Evolutionary conservation across 2,888 invertebrate species (phyloP).

Genomic region (Celastrina argiolus): DNA sequence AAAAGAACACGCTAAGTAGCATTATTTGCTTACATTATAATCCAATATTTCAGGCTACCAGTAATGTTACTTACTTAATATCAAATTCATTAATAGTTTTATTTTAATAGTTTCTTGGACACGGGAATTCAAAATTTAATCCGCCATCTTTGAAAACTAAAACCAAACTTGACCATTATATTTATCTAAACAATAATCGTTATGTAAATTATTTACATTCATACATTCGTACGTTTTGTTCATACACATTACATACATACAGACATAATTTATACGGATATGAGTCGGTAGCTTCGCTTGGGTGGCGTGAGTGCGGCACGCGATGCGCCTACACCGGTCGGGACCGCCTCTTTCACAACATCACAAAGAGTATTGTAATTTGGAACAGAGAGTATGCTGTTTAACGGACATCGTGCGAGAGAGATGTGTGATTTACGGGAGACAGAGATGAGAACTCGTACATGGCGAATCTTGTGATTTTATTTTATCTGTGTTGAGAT

Average conservation of each 20-base stretch:
- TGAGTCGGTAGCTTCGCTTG: conserved; percentile 61
- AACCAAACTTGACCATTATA: background rate
- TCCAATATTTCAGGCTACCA: too few species aligned
- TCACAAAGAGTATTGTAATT: conserved; percentile 46
- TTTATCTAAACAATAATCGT: background rate
- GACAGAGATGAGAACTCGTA: background rate
- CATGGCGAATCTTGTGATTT: too few species aligned
- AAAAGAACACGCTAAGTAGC: too few species aligned
- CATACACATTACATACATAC: background rate
- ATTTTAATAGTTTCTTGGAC: too few species aligned
- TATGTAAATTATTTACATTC: background rate
- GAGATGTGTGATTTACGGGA: background rate
- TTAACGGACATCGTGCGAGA: background rate
- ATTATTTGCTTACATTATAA: background rate
- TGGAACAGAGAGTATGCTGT: conserved; percentile 10
- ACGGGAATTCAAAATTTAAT: too few species aligned
- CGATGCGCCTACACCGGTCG: conserved; percentile 51
- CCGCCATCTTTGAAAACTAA: background rate
- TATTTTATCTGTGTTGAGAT: too few species aligned
- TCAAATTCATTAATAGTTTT: too few species aligned
- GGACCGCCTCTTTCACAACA: conserved; percentile 54
- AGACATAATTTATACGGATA: background rate
- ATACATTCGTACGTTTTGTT: background rate
- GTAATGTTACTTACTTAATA: too few species aligned
- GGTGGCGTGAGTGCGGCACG: conserved; percentile 66